phyloP scores from a whole-genome alignment of 2,888 invertebrate genomes.

The Phaonia tiefii region DNA sequence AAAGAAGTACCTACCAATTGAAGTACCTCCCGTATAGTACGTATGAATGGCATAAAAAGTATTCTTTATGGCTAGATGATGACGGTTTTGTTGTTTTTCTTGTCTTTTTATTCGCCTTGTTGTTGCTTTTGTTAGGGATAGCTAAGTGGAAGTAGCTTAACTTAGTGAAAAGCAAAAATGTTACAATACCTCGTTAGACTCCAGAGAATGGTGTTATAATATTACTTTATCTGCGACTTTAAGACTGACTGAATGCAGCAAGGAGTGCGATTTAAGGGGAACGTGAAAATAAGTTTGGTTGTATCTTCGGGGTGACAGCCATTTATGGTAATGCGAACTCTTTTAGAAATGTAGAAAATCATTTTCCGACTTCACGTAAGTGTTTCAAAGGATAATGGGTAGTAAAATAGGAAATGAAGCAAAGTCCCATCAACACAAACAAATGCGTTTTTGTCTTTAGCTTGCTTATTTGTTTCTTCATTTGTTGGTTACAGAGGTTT shows the following conservation, averaged over 20 bases:
- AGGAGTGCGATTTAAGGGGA: not conserved
- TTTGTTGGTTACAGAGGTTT: not conserved
- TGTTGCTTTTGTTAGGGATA: conserved; percentile 7
- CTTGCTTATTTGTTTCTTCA: not conserved
- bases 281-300: not conserved
- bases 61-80: conserved; percentile 25
- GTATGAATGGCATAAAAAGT: conserved; percentile 39
- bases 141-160: not conserved
- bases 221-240: conserved; percentile 12
- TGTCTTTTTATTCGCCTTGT: too few relatives aligned
- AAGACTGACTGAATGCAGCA: not conserved
- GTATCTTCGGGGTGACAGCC: conserved; percentile 32
- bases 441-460: conserved; percentile 35
- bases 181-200: conserved; percentile 21
- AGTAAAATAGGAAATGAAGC: not conserved
- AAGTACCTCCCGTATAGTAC: not conserved
- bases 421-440: conserved; percentile 4
- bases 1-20: not conserved
- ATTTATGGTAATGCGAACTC: conserved; percentile 52
- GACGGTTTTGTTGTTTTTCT: not conserved
- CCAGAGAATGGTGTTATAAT: conserved; percentile 18
- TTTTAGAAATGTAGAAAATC: conserved; percentile 40
- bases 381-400: not conserved
- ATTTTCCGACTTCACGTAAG: conserved; percentile 19
- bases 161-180: conserved; percentile 10